A percentile compares a stretch with the other conserved stretches of the same genome.
These are phyloP conservation scores for Psophia crepitans DNA, from an alignment of 2,113 vertebrate species.

Conservation along the genomic window DNA sequence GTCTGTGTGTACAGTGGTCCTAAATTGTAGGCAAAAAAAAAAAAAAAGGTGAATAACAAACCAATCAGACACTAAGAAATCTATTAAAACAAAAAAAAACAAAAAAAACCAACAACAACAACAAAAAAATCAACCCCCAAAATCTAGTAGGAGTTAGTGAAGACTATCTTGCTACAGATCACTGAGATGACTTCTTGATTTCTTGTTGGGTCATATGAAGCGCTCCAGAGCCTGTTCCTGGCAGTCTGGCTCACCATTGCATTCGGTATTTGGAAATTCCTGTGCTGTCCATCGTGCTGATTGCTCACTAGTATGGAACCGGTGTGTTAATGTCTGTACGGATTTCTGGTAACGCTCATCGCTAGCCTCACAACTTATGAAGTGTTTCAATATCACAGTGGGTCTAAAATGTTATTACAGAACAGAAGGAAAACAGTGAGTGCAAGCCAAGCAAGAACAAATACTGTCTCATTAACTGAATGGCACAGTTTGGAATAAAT, in stretches of 20 bases:
- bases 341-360: background rate
- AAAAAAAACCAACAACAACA: rapidly evolving
- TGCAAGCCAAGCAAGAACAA: background rate
- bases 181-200: background rate
- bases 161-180: background rate
- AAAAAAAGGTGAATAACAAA: background rate
- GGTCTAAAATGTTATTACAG: background rate
- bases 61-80: background rate
- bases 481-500: background rate
- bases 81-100: too few relatives aligned
- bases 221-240: background rate
- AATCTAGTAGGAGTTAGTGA: background rate
- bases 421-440: background rate
- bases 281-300: rapidly evolving
- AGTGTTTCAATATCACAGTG: background rate
- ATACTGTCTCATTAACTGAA: background rate
- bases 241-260: background rate
- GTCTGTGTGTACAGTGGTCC: background rate
- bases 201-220: background rate
- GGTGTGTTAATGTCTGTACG: background rate
- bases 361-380: background rate
- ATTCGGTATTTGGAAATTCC: background rate
- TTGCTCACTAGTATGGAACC: background rate
- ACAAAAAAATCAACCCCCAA: background rate
- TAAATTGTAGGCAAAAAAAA: background rate